Conservation (phyloP, 2,113 vertebrate species). For the Origma solitaria region DNA sequence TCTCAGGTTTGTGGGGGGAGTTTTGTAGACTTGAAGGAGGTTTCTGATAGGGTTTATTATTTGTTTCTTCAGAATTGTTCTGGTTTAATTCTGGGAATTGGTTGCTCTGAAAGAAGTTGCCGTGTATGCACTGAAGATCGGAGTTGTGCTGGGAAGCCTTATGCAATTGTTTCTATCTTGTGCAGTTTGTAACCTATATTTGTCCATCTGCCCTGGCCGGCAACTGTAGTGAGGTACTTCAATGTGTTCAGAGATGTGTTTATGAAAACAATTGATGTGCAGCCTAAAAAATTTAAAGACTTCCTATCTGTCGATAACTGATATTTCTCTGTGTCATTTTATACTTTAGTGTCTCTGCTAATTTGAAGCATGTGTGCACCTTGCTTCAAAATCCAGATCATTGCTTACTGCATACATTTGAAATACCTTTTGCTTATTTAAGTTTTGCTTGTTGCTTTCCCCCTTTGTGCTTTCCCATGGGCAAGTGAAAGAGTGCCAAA, state of each 20-base stretch:
- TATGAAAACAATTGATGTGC: not conserved
- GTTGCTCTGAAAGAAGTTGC: not conserved
- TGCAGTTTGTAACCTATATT: slow-evolving; percentile 14
- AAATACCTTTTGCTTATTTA: not conserved
- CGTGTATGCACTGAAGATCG: not conserved
- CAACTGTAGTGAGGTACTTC: not conserved
- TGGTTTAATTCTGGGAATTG: not conserved
- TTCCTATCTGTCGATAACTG: rapidly evolving
- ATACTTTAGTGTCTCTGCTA: not conserved
- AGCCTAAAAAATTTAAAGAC: slow-evolving; percentile 13
- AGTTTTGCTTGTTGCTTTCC: not conserved
- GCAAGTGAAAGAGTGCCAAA: not conserved
- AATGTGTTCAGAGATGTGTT: not conserved
- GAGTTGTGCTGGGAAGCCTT: not conserved
- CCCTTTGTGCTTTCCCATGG: not conserved
- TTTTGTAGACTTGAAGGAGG: not conserved
- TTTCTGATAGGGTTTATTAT: not conserved
- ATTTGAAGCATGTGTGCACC: not conserved
- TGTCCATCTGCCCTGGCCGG: not conserved
- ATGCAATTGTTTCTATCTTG: slow-evolving; percentile 35
- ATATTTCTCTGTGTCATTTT: not conserved
- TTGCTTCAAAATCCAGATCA: not conserved
- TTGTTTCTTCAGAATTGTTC: not conserved
- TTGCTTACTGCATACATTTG: not conserved
- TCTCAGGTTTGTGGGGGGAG: not conserved